These are phyloP conservation scores for Drosophila ezoana DNA, from an alignment of 2,888 invertebrate genomes.

Conservation along the genomic window DNA sequence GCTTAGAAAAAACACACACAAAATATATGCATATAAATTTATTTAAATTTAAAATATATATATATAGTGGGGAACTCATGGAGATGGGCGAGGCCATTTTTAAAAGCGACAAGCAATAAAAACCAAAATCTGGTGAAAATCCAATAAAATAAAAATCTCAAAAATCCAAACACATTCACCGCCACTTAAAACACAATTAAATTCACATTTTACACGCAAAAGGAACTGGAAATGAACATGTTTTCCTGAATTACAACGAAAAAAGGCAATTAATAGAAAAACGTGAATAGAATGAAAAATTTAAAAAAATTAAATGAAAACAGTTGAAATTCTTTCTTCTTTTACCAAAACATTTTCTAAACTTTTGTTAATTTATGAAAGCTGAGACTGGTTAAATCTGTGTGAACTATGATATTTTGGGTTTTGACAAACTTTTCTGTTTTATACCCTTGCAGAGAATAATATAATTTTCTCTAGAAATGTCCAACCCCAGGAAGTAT, in stretches of 20 bases:
- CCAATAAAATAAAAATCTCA: conserved; percentile 1
- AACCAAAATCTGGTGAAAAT: conserved; percentile 7
- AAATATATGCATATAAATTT: conserved; percentile 1
- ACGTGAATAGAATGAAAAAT: conserved; percentile 15
- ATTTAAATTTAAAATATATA: conserved; percentile 9
- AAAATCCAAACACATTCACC: conserved; percentile 22
- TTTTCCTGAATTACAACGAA: conserved; percentile 12
- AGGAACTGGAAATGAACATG: conserved; percentile 28
- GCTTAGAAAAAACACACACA: neutral
- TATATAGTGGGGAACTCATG: conserved; percentile 1
- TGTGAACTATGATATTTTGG: no score
- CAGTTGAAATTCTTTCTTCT: neutral
- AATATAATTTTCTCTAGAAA: no score
- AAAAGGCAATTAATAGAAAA: conserved; percentile 6
- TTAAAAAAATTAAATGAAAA: neutral
- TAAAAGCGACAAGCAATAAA: conserved; percentile 8
- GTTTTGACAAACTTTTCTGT: no score
- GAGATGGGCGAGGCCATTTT: conserved; percentile 1
- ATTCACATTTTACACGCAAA: conserved; percentile 2
- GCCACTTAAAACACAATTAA: conserved; percentile 40
- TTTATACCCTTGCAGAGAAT: no score
- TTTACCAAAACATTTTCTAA: neutral
- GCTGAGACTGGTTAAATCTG: neutral
- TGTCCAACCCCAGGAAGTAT: no score
- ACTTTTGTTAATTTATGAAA: neutral